phyloP scores from a whole-genome alignment of 2,797 vertebrate species.

The Rhinophrynus dorsalis region DNA sequence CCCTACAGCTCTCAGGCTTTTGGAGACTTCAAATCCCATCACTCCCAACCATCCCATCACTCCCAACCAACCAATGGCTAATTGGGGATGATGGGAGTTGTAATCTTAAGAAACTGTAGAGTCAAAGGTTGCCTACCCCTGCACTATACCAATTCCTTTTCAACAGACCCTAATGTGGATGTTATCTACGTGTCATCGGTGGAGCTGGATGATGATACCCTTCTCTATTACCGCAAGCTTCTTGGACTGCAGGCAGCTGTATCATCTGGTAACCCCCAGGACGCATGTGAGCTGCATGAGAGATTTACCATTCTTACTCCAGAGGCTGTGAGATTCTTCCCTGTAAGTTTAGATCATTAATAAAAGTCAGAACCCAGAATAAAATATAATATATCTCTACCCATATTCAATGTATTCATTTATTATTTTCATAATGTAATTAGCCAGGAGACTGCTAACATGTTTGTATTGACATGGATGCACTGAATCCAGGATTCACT shows the following conservation, averaged over 20 bases:
- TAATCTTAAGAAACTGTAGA: too few species aligned
- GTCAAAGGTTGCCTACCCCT: too few species aligned
- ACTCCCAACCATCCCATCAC: too few species aligned
- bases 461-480: too few species aligned
- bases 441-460: too few species aligned
- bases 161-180: conserved; percentile 83
- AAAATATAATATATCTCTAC: too few species aligned
- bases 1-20: too few species aligned
- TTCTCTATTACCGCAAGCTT: conserved; percentile 80
- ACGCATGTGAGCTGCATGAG: conserved; percentile 66
- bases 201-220: conserved; percentile 74
- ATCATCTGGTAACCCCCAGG: conserved; percentile 65
- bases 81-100: too few species aligned
- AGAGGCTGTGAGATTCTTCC: conserved; percentile 84
- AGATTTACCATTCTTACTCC: conserved; percentile 87
- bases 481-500: too few species aligned
- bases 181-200: conserved; percentile 87
- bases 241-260: conserved; percentile 74
- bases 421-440: too few species aligned
- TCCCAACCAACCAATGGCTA: too few species aligned
- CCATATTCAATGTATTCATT: background rate
- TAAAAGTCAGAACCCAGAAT: background rate
- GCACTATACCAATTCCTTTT: conserved; percentile 41
- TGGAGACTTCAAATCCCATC: too few species aligned
- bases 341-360: conserved; percentile 64